These are phyloP conservation scores for Cinara cedri DNA, from an alignment of 2,888 invertebrate species.

Conservation along the genomic window DNA sequence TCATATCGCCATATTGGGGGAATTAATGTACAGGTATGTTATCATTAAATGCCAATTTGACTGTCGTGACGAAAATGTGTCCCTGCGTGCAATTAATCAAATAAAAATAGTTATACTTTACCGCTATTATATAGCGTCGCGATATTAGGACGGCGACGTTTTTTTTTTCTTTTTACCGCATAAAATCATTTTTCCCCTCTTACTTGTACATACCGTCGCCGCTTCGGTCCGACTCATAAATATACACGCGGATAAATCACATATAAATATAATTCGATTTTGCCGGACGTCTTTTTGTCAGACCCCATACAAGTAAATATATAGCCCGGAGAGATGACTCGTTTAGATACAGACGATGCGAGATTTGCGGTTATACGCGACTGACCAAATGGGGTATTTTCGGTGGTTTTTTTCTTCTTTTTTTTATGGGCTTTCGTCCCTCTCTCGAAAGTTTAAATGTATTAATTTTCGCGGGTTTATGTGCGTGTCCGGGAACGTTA, in stretches of 20 bases:
- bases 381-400: slow-evolving; percentile 51
- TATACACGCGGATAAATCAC: slow-evolving; percentile 35
- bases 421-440: slow-evolving; percentile 16
- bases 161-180: too few relatives aligned
- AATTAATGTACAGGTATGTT: too few relatives aligned
- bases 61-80: too few relatives aligned
- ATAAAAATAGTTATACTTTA: too few relatives aligned
- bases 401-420: slow-evolving; percentile 13
- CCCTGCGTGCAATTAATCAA: too few relatives aligned
- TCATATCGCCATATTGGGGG: too few relatives aligned
- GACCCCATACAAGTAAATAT: slow-evolving; percentile 45
- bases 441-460: slow-evolving; percentile 35
- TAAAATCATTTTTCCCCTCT: slow-evolving; percentile 15
- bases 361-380: slow-evolving; percentile 35
- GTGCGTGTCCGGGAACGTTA: slow-evolving; percentile 43
- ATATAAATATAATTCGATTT: slow-evolving; percentile 53
- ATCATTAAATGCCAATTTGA: too few relatives aligned
- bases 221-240: not conserved
- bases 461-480: slow-evolving; percentile 53
- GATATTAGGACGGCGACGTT: too few relatives aligned
- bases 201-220: not conserved
- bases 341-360: slow-evolving; percentile 45
- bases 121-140: too few relatives aligned
- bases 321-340: slow-evolving; percentile 33
- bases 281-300: slow-evolving; percentile 50